Base-by-base conservation (phyloP, 2,888 invertebrate species). In the Dysmachus trigonus region DNA sequence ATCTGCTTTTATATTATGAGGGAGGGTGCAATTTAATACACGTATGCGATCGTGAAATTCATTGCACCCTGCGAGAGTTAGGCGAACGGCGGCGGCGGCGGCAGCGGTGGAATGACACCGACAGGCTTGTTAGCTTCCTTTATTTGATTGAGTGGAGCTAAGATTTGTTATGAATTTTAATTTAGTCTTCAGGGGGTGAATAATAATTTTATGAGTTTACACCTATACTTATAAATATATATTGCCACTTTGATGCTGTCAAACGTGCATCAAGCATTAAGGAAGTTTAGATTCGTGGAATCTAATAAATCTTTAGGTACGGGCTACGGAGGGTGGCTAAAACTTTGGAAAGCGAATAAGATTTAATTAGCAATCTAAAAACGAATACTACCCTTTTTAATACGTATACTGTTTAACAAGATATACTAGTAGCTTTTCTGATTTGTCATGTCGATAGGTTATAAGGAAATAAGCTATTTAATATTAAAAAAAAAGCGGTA, bases 151-250 rank as follows among this genome's bases (percentile, higher is more conserved):
- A 88, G 85, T 87, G 88, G 88, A 85, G 87, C 86, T 85, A 83
- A 81, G 76, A 47, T 84, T 87, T 81, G 88, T 87, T 88, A 88
- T 88, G 88, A 88, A 88, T 88, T 86, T 88, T 86, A 87, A 88
- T 86, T 31, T 77, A 31, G 13, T 53, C 30, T 83, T 86, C 18
- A 18, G 51, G 81, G 81, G 81, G 81, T 53, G 51, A 33, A 77
- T 77, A 77, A 77, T 51, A 77, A 77, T 77, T 77, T 18, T 31
- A 81, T 81, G 53, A 81, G 13, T 18, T 62, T n/a, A 30, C 30
- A 51, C 10, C 7, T n/a, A 27, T 7, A 73, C 5, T 3, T 33
- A 73, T 33, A 73, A 73, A 73, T 73, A 33, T 73, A 33, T 13
- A 73, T 33, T 73, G 27, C 13, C 31, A 73, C 30, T 31, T 73